Evolutionary conservation across 2,797 vertebrate species (phyloP).

Genomic region (Tamandua tetradactyla): DNA sequence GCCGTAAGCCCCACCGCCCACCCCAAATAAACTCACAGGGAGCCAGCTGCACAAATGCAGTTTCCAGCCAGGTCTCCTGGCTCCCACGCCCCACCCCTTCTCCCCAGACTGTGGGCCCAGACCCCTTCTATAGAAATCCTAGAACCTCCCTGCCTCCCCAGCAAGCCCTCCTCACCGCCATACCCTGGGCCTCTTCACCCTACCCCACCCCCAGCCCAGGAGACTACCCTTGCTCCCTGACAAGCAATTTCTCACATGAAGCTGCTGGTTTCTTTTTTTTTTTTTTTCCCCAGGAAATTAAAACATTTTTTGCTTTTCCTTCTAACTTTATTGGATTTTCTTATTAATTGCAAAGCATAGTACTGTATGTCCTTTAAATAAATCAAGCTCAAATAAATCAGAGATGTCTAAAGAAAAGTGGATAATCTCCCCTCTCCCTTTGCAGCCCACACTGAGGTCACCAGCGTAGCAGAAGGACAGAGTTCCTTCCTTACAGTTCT

Average conservation of each 20-base stretch:
- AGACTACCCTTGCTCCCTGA: neutral
- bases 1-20: neutral
- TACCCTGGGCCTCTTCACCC: neutral
- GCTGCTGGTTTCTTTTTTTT: neutral
- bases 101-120: neutral
- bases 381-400: conserved; percentile 52
- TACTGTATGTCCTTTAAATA: conserved; percentile 50
- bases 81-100: neutral
- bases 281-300: conserved; percentile 43
- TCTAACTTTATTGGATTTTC: conserved; percentile 70
- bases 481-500: neutral
- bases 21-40: neutral
- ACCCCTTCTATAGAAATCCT: neutral
- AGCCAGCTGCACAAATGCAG: neutral
- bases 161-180: neutral
- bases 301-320: conserved; percentile 59
- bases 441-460: neutral
- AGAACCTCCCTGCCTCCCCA: neutral
- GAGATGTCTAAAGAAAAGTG: neutral
- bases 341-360: conserved; percentile 61
- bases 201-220: neutral
- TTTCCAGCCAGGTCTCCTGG: neutral
- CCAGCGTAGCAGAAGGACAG: neutral
- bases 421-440: neutral
- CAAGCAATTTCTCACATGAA: neutral